Percentiles rank a stretch among this genome's conserved stretches.
phyloP scores from a whole-genome alignment of 2,113 vertebrate species.

The Sphaerodactylus townsendi region DNA sequence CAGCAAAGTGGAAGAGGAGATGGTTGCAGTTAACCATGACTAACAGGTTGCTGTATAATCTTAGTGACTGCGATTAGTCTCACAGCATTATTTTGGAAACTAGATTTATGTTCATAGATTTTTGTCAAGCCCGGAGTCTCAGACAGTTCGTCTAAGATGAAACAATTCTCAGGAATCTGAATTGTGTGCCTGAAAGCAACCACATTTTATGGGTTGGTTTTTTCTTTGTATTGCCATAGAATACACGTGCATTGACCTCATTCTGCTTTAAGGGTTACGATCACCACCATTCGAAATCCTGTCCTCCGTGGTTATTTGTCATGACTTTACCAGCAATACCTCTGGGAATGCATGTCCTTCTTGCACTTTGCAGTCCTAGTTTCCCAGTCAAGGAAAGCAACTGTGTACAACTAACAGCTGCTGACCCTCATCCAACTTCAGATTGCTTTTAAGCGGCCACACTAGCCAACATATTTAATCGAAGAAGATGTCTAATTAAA shows the following conservation, averaged over 20 bases:
- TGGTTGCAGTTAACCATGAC: too few relatives aligned
- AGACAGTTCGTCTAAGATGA: background rate
- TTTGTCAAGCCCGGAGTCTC: background rate
- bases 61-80: too few relatives aligned
- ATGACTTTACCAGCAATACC: background rate
- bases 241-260: background rate
- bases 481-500: constrained; percentile 1
- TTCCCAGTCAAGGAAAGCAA: background rate
- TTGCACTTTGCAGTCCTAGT: background rate
- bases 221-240: background rate
- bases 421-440: background rate
- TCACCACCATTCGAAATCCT: background rate
- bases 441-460: background rate
- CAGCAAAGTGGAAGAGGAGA: too few relatives aligned
- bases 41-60: too few relatives aligned
- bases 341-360: background rate
- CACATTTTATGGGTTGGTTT: background rate
- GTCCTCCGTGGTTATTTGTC: background rate
- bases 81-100: background rate
- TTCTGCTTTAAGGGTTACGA: background rate
- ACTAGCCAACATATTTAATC: background rate
- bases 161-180: background rate
- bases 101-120: background rate
- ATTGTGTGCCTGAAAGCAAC: background rate
- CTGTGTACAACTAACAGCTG: background rate